A percentile compares a stretch with the other conserved stretches of the same genome.
These are phyloP conservation scores for Akabosia matsudoensis DNA, from an alignment of 1,140 invertebrate genomes.

Conservation along the genomic window DNA sequence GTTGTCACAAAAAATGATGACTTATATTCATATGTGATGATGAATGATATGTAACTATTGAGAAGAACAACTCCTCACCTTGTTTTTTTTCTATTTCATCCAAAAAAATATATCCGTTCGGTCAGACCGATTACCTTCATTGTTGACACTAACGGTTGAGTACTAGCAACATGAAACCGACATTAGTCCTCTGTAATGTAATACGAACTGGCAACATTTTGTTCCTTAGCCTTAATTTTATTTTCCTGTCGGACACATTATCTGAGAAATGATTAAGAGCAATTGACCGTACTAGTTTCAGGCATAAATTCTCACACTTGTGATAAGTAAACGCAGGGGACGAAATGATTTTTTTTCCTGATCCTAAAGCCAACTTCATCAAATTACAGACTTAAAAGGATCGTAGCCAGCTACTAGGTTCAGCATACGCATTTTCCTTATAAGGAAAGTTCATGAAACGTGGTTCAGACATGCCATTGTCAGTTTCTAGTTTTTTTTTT, in stretches of 20 bases:
- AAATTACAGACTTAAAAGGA: slow-evolving; percentile 21
- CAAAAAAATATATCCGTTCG: neutral
- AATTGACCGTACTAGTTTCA: no score
- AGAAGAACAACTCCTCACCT: neutral
- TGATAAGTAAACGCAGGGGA: no score
- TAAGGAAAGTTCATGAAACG: neutral
- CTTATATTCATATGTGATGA: no score
- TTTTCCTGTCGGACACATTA: no score
- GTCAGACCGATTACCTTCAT: neutral
- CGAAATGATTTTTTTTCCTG: no score
- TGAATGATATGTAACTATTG: no score
- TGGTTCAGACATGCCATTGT: neutral
- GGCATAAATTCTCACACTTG: no score
- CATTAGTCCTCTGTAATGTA: neutral
- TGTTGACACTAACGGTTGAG: neutral
- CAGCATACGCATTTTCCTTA: neutral
- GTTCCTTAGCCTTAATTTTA: no score
- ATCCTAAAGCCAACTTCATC: neutral
- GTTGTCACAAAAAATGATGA: no score
- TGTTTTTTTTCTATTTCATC: neutral
- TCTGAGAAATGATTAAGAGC: no score
- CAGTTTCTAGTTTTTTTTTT: neutral
- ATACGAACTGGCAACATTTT: no score
- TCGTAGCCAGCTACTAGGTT: slow-evolving; percentile 3
- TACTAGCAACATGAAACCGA: neutral